Evolutionary conservation across 2,797 vertebrate species (phyloP), one percentile per base, ranked within the genome.

Genomic region (Apogon hyalosoma): DNA sequence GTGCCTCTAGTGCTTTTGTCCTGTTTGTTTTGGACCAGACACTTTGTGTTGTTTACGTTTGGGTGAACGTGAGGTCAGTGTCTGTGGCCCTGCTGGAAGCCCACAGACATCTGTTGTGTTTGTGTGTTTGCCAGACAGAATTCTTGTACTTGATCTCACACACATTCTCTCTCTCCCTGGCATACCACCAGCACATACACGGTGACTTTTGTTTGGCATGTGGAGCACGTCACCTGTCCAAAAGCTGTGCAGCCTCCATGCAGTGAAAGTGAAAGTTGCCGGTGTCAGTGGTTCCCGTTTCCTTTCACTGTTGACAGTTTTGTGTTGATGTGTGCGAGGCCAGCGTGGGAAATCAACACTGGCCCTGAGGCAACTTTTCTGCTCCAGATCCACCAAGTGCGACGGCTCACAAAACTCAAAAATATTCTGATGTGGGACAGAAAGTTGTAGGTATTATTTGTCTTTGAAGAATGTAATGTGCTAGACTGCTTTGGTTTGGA

Each of bases 61-160:
- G 73, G 76, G 73, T 88, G 72, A 83, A 74, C 77, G 75, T 60
- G 65, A 81, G 84, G 85, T 89, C 84, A 79, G 59, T 60, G 73
- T 86, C 75, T 87, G 83, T 19, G 52, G 84, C 75, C 59, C 66
- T 49, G 77, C 51, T 80, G 87, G 84, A 80, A 85, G 79, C 69
- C 85, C 85, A 59, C 83, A 84, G 82, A 68, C 75, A 79, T 89
- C 78, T 88, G 82, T 69, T 87, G 73, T 79, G 60, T 86, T 79
- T 68, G 75, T 68, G 5, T 80, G 50, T 39, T 24, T 74, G 75
- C 68, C 76, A 84, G 66, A 78, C 73, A 45, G 36, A 11, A 56
- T 43, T 50, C 36, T 42, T 61, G 49, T 52, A 10, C 51, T 8
- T 8, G 7, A 6, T n/a, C 24, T 38, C 41, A 31, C 53, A 41